phyloP scores from a whole-genome alignment of 2,888 invertebrate genomes.

The Caenorhabditis afra region DNA sequence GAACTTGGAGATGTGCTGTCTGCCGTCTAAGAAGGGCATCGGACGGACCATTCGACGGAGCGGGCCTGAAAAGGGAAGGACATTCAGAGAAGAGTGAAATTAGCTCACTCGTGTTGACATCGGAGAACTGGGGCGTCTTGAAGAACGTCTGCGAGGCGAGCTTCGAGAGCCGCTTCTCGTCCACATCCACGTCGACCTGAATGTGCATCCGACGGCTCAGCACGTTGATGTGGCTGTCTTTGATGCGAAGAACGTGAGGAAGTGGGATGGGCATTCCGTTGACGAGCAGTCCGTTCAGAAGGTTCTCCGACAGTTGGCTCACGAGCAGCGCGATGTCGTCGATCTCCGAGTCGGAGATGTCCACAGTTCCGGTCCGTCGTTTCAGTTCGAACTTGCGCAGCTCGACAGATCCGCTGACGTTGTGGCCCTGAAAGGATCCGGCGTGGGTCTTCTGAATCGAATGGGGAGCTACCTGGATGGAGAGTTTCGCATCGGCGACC shows the following conservation, averaged over 20 bases:
- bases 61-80: slow-evolving; percentile 24
- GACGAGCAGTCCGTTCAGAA: slow-evolving; percentile 66
- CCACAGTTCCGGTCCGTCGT: slow-evolving; percentile 58
- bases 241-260: slow-evolving; percentile 67
- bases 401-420: slow-evolving; percentile 66
- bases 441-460: too few relatives aligned
- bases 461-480: slow-evolving; percentile 46
- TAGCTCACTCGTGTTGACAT: slow-evolving; percentile 31
- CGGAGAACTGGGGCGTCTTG: slow-evolving; percentile 57
- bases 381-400: slow-evolving; percentile 69
- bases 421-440: slow-evolving; percentile 57
- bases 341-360: slow-evolving; percentile 63
- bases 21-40: slow-evolving; percentile 26
- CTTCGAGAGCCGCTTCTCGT: slow-evolving; percentile 61
- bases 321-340: slow-evolving; percentile 68
- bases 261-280: slow-evolving; percentile 70
- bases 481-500: slow-evolving; percentile 68
- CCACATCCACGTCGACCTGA: slow-evolving; percentile 67
- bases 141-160: slow-evolving; percentile 67
- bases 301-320: slow-evolving; percentile 65
- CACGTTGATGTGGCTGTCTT: slow-evolving; percentile 63
- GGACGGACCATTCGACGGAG: slow-evolving; percentile 55
- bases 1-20: slow-evolving; percentile 40
- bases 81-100: background rate
- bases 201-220: slow-evolving; percentile 66